Conservation (phyloP, 2,888 invertebrate genomes). For the Hypena proboscidalis region DNA sequence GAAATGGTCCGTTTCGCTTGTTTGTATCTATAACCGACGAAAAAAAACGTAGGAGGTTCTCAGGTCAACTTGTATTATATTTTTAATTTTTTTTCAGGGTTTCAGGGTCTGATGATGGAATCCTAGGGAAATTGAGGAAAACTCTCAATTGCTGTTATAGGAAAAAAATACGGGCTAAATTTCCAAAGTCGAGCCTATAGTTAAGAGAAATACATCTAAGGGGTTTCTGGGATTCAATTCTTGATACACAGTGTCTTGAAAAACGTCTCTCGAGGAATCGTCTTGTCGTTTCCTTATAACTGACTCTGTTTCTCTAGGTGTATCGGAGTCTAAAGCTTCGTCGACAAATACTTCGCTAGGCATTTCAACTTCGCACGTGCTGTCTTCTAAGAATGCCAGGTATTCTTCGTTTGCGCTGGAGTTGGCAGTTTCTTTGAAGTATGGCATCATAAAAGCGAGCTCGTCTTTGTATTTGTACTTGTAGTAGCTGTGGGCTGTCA, state of each 20-base stretch:
- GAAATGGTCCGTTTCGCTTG: no score
- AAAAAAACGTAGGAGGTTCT: no score
- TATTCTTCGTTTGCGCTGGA: conserved; percentile 50
- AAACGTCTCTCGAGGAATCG: conserved; percentile 28
- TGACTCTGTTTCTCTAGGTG: conserved; percentile 57
- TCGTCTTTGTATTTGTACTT: conserved; percentile 75
- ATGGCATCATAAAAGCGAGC: conserved; percentile 67
- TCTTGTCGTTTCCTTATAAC: conserved; percentile 45
- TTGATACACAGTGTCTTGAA: conserved; percentile 44
- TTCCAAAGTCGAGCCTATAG: conserved; percentile 71
- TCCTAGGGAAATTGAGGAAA: no score
- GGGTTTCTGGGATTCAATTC: conserved; percentile 65
- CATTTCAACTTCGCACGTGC: conserved; percentile 52
- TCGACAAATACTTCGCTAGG: conserved; percentile 55
- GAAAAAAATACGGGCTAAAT: conserved; percentile 70
- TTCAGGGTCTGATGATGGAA: no score
- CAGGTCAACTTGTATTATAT: no score
- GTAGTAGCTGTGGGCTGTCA: conserved; percentile 55
- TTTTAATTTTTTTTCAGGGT: no score
- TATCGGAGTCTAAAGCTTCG: conserved; percentile 50
- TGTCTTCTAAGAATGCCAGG: conserved; percentile 56
- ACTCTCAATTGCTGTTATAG: no score
- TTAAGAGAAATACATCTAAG: conserved; percentile 69
- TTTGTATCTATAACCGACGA: no score
- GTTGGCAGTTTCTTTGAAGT: conserved; percentile 55